A percentile compares a stretch with the other conserved stretches of the same genome.
Evolutionary conservation across 2,888 invertebrate genomes (phyloP).

Genomic region (Cetonia aurata): DNA sequence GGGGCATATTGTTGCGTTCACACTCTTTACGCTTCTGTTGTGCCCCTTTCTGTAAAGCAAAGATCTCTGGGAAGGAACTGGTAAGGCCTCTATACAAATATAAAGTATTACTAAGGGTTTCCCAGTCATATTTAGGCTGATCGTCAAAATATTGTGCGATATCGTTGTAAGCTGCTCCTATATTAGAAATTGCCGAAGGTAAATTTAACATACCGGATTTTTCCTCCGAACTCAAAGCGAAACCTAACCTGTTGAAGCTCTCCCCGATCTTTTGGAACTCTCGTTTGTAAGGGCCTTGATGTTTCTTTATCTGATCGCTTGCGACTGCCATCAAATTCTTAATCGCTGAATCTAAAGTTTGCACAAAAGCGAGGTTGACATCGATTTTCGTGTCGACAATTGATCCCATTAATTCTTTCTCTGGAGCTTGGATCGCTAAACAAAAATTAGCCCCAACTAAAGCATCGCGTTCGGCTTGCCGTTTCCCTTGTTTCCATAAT

Average conservation of each 20-base stretch:
- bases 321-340: slow-evolving; percentile 85
- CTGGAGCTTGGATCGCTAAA: slow-evolving; percentile 88
- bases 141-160: slow-evolving; percentile 92
- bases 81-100: slow-evolving; percentile 96
- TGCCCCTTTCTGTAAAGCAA: slow-evolving; percentile 90
- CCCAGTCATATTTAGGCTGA: slow-evolving; percentile 91
- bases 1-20: slow-evolving; percentile 86
- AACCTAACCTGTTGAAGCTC: slow-evolving; percentile 86
- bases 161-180: slow-evolving; percentile 90
- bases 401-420: slow-evolving; percentile 79
- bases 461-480: slow-evolving; percentile 95
- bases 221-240: slow-evolving; percentile 84
- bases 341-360: slow-evolving; percentile 88
- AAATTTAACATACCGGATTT: slow-evolving; percentile 76
- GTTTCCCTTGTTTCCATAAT: slow-evolving; percentile 96
- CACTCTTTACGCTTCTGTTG: slow-evolving; percentile 92
- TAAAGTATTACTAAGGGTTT: slow-evolving; percentile 90
- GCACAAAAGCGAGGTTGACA: slow-evolving; percentile 84
- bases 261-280: slow-evolving; percentile 93
- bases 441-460: slow-evolving; percentile 92
- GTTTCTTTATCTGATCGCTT: slow-evolving; percentile 88
- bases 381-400: slow-evolving; percentile 87
- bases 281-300: slow-evolving; percentile 85
- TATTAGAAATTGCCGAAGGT: slow-evolving; percentile 82
- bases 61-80: slow-evolving; percentile 89